phyloP scores from a whole-genome alignment of 2,888 invertebrate genomes.

The Hemistola chrysoprasaria region DNA sequence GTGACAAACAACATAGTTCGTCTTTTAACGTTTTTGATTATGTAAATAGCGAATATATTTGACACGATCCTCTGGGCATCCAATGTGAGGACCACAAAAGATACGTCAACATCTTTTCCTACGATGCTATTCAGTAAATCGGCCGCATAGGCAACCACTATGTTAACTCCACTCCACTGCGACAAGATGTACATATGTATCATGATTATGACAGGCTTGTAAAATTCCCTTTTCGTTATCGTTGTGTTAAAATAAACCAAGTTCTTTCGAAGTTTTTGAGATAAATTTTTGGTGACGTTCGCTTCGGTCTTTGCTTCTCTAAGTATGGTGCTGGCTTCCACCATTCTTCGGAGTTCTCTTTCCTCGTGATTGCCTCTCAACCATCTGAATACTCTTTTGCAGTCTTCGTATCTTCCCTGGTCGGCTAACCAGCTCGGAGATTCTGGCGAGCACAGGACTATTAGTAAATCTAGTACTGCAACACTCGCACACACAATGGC shows the following conservation, averaged over 20 bases:
- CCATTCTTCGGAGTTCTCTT: conserved; percentile 58
- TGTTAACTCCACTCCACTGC: conserved; percentile 41
- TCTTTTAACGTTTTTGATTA: conserved; percentile 39
- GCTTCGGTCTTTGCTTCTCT: conserved; percentile 39
- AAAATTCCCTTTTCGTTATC: conserved; percentile 41
- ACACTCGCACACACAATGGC: conserved; percentile 71
- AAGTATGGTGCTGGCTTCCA: conserved; percentile 46
- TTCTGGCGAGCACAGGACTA: conserved; percentile 76
- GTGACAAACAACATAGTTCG: conserved; percentile 36
- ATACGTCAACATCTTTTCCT: conserved; percentile 28
- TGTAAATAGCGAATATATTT: conserved; percentile 32
- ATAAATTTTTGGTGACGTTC: conserved; percentile 30
- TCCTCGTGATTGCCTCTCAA: conserved; percentile 73
- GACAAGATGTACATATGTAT: conserved; percentile 39
- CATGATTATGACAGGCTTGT: conserved; percentile 46
- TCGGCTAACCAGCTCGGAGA: conserved; percentile 85
- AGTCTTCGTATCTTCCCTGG: conserved; percentile 76
- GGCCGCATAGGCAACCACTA: conserved; percentile 36
- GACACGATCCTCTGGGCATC: conserved; percentile 40
- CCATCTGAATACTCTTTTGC: conserved; percentile 78
- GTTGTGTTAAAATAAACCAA: conserved; percentile 33
- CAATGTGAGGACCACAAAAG: conserved; percentile 33
- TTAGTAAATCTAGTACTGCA: conserved; percentile 65
- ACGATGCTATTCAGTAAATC: conserved; percentile 34
- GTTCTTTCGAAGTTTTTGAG: conserved; percentile 28